Percentiles rank a stretch among this genome's conserved stretches.
phyloP scores from a whole-genome alignment of 2,113 vertebrate species.

The Speoplatyrhinus poulsoni region DNA sequence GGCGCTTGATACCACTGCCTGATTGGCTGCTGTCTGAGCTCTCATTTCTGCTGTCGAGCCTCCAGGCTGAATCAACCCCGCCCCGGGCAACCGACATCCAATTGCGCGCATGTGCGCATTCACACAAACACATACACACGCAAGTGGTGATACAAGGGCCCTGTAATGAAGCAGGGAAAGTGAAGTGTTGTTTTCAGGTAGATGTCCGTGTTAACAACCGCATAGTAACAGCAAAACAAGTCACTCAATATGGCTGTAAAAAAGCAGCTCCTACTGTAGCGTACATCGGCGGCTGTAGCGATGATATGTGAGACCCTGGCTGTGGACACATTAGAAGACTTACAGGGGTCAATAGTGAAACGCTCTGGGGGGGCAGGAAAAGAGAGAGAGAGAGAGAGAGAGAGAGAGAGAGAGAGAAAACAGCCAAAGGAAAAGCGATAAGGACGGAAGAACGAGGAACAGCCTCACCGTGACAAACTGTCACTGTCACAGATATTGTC shows the following conservation, averaged over 20 bases:
- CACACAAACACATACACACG: slow-evolving; percentile 21
- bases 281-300: slow-evolving; percentile 15
- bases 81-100: slow-evolving; percentile 49
- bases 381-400: neutral
- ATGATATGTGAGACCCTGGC: slow-evolving; percentile 28
- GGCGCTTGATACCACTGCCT: slow-evolving; percentile 53
- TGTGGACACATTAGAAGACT: slow-evolving; percentile 25
- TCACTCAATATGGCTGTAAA: slow-evolving; percentile 28
- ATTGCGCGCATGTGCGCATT: slow-evolving; percentile 58
- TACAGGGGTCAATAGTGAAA: slow-evolving; percentile 20
- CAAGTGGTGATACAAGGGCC: slow-evolving; percentile 48
- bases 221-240: slow-evolving; percentile 29
- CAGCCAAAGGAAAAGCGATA: neutral
- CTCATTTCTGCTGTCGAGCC: slow-evolving; percentile 66
- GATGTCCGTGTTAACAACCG: slow-evolving; percentile 51
- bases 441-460: neutral
- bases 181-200: slow-evolving; percentile 51
- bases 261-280: slow-evolving; percentile 15
- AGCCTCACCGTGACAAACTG: slow-evolving; percentile 9
- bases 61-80: slow-evolving; percentile 66
- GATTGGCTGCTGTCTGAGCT: slow-evolving; percentile 64
- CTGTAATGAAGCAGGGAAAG: slow-evolving; percentile 64
- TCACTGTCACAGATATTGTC: slow-evolving; percentile 6
- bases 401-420: too few relatives aligned
- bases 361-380: neutral